Evolutionary conservation across 2,888 invertebrate genomes (phyloP).

Genomic region (Volucella zonaria): DNA sequence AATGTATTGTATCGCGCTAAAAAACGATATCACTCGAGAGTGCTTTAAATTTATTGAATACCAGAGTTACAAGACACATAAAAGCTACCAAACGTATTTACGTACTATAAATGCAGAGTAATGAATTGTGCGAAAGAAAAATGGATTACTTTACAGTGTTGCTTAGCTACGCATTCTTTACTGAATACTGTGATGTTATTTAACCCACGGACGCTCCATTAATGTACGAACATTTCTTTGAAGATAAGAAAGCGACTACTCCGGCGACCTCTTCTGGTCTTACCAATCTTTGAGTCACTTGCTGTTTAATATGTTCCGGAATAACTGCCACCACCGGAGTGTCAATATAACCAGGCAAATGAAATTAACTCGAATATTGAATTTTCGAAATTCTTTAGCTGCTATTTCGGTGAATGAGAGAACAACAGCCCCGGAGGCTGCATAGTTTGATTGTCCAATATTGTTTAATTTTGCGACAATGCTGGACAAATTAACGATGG

Average conservation of each 20-base stretch:
- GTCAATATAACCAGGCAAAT: slow-evolving; percentile 94
- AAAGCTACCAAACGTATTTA: slow-evolving; percentile 13
- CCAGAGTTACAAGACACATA: neutral
- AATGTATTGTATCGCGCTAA: too few relatives aligned
- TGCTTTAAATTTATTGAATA: slow-evolving; percentile 26
- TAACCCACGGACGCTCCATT: slow-evolving; percentile 89
- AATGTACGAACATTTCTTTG: slow-evolving; percentile 92
- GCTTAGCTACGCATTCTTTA: neutral
- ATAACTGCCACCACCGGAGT: slow-evolving; percentile 90
- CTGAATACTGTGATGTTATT: neutral
- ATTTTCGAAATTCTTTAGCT: slow-evolving; percentile 92
- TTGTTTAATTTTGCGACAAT: slow-evolving; percentile 93
- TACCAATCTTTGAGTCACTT: slow-evolving; percentile 86
- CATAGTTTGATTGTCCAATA: slow-evolving; percentile 94
- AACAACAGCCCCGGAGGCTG: slow-evolving; percentile 96
- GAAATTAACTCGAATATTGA: slow-evolving; percentile 90
- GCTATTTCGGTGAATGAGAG: slow-evolving; percentile 92
- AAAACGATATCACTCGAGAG: too few relatives aligned
- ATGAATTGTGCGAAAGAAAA: slow-evolving; percentile 1
- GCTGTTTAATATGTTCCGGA: slow-evolving; percentile 89
- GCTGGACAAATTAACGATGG: slow-evolving; percentile 94
- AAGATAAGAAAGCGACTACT: slow-evolving; percentile 92
- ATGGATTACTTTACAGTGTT: neutral
- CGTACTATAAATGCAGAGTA: slow-evolving; percentile 39
- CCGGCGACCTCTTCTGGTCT: slow-evolving; percentile 92